Conservation (phyloP, 2,888 invertebrate genomes). For the Hypomecis atomaria region DNA sequence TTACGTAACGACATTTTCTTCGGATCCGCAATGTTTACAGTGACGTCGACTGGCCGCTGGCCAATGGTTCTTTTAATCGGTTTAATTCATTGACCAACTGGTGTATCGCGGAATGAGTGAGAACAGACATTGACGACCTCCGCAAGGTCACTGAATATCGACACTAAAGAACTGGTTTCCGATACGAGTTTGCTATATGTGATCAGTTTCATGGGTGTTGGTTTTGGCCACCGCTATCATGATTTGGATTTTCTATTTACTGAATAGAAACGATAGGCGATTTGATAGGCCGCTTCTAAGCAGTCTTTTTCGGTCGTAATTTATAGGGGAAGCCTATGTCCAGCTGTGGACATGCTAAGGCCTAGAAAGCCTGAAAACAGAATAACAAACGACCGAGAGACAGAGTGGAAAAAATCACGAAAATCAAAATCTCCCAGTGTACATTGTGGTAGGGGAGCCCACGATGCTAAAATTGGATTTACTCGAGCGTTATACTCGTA, state of each 20-base stretch:
- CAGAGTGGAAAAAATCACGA: too few relatives aligned
- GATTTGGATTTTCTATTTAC: not conserved
- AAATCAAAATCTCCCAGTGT: too few relatives aligned
- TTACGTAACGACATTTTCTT: slow-evolving; percentile 79
- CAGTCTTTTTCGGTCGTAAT: too few relatives aligned
- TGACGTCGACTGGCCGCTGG: slow-evolving; percentile 71
- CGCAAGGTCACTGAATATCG: slow-evolving; percentile 69
- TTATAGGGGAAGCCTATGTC: too few relatives aligned
- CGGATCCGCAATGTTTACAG: slow-evolving; percentile 80
- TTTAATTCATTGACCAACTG: slow-evolving; percentile 80
- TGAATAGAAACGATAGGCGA: not conserved
- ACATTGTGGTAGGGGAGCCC: too few relatives aligned
- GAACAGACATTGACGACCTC: slow-evolving; percentile 74
- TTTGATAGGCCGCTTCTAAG: too few relatives aligned
- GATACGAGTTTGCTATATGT: slow-evolving; percentile 22
- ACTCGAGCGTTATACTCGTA: too few relatives aligned
- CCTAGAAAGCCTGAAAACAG: too few relatives aligned
- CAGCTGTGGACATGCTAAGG: too few relatives aligned
- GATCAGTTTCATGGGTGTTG: slow-evolving; percentile 2
- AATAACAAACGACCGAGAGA: too few relatives aligned
- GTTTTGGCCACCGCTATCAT: not conserved
- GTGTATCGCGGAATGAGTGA: slow-evolving; percentile 72
- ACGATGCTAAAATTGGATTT: too few relatives aligned
- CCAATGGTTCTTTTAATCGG: slow-evolving; percentile 81
- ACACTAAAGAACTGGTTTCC: slow-evolving; percentile 48